These are phyloP conservation scores for Agriopis aurantiaria DNA, from an alignment of 2,888 invertebrate genomes.

Conservation along the genomic window DNA sequence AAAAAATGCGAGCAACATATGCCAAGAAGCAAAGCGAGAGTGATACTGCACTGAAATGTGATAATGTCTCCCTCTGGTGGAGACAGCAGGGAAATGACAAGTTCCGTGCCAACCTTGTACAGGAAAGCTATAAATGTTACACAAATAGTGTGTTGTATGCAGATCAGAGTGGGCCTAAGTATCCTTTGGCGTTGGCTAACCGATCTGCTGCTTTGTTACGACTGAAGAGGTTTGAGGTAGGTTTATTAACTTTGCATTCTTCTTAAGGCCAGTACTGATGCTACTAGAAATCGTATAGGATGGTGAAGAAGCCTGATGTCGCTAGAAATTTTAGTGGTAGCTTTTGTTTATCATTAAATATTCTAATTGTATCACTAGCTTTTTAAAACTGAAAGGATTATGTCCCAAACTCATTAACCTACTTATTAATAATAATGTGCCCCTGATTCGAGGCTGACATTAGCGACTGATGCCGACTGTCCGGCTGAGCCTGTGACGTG, in stretches of 20 bases:
- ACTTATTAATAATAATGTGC: no score
- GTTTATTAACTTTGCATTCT: constrained; percentile 15
- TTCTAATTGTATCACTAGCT: no score
- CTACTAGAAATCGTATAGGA: no score
- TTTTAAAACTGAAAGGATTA: no score
- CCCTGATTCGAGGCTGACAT: no score
- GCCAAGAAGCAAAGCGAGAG: constrained; percentile 60
- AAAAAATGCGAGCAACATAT: constrained; percentile 69
- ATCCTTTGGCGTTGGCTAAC: constrained; percentile 88
- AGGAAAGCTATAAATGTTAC: constrained; percentile 86
- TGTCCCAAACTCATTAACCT: no score
- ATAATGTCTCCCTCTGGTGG: constrained; percentile 71
- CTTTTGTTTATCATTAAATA: no score
- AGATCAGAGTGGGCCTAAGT: constrained; percentile 82
- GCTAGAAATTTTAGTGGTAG: no score
- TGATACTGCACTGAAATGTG: constrained; percentile 72
- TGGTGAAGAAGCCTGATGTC: no score
- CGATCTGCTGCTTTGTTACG: constrained; percentile 89
- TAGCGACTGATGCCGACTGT: no score
- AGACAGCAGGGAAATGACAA: constrained; percentile 86
- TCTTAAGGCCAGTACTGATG: not conserved
- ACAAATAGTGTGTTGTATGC: constrained; percentile 88
- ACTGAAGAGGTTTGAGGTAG: constrained; percentile 87
- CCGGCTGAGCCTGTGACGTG: no score
- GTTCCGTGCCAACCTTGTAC: constrained; percentile 82